These are phyloP conservation scores for Drosophila fungiperda DNA, from an alignment of 2,888 invertebrate genomes.

Conservation along the genomic window DNA sequence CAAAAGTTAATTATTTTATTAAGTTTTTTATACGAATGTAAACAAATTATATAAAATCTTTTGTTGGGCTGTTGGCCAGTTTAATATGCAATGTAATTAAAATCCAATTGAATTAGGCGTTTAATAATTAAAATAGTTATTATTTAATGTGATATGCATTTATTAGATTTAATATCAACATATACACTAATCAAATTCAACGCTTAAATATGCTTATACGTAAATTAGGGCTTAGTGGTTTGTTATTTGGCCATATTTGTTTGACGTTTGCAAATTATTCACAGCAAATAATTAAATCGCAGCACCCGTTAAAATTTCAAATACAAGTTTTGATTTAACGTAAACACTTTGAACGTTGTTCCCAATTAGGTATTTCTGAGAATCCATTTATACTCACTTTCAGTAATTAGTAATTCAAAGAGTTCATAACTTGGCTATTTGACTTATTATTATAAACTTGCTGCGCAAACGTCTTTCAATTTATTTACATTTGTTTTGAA, in stretches of 20 bases:
- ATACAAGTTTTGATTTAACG: not conserved
- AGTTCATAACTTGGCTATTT: not conserved
- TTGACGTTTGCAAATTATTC: not conserved
- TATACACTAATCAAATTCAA: not conserved
- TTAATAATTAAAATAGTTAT: not conserved
- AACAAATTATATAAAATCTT: not conserved
- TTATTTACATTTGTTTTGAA: not conserved
- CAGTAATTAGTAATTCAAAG: not conserved
- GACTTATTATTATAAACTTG: not conserved
- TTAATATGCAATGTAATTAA: not conserved
- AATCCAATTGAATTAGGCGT: not conserved
- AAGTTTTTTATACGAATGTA: not conserved
- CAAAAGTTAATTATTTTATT: not conserved
- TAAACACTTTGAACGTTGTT: not conserved
- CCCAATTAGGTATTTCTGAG: not conserved
- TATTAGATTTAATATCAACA: not conserved
- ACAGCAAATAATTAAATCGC: not conserved
- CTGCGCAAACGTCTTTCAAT: conserved; percentile 12
- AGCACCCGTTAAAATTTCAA: not conserved
- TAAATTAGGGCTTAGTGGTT: not conserved
- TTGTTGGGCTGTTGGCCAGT: not conserved
- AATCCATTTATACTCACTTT: no score
- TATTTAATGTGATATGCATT: not conserved
- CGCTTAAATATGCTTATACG: not conserved
- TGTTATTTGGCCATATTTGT: not conserved